Percentiles rank a stretch among this genome's conserved stretches.
These are phyloP conservation scores for Aleiodes sp. DNA, from an alignment of 1,140 invertebrate genomes.

Conservation along the genomic window DNA sequence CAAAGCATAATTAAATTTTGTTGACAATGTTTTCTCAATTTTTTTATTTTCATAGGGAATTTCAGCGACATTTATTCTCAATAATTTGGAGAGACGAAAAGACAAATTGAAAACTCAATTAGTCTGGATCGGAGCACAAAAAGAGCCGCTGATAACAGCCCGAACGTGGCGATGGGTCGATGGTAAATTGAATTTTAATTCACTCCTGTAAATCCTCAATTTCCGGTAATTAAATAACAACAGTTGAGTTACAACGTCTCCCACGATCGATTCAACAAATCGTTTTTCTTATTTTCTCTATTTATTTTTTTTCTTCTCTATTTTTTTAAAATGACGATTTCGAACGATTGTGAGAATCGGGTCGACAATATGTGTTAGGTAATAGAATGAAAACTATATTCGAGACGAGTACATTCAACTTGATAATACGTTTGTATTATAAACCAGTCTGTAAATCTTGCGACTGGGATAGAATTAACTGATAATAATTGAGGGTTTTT, in stretches of 20 bases:
- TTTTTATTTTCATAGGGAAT: slow-evolving; percentile 67
- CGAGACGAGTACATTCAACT: slow-evolving; percentile 27
- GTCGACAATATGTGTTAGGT: slow-evolving; percentile 45
- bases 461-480: background rate
- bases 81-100: slow-evolving; percentile 84
- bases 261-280: slow-evolving; percentile 24
- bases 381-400: slow-evolving; percentile 33
- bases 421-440: background rate
- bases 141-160: slow-evolving; percentile 83
- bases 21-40: background rate
- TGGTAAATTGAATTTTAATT: slow-evolving; percentile 66
- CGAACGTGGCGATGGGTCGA: slow-evolving; percentile 91
- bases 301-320: too few relatives aligned
- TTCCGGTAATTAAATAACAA: slow-evolving; percentile 21
- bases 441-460: background rate
- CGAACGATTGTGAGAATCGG: slow-evolving; percentile 49
- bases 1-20: too few relatives aligned
- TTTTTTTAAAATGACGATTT: slow-evolving; percentile 25
- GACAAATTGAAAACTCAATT: slow-evolving; percentile 82
- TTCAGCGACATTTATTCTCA: slow-evolving; percentile 77
- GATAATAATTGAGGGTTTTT: slow-evolving; percentile 22
- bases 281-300: too few relatives aligned
- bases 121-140: slow-evolving; percentile 91
- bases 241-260: background rate
- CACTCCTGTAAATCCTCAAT: slow-evolving; percentile 10